Base-by-base conservation (phyloP, 2,797 vertebrate genomes). In the Coendou prehensilis region DNA sequence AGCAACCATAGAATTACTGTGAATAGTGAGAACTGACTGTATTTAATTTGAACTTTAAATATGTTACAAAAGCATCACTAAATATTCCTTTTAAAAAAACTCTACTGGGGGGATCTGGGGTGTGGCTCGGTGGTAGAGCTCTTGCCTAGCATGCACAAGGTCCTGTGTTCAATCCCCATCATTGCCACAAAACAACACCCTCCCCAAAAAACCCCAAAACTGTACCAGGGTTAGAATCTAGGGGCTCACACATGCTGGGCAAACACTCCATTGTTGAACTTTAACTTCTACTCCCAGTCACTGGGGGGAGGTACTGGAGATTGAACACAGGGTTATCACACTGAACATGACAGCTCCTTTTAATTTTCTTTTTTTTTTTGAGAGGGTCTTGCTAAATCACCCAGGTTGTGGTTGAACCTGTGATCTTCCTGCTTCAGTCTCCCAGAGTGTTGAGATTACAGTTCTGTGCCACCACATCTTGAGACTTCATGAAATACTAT, bases 1-100 rank as follows among this genome's bases (percentile, higher is more conserved):
- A 13, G 28, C 37, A 28, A 94, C 59, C 81, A 75, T 0, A 71
- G 76, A 94, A 89, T 41, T 71, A 89, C 54, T 3, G 10, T 59
- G 52, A 90, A 78, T 67, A 94, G 41, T 59, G 56, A 90, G 56
- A 96, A 84, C 1, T 73, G 50, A 79, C 30, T 67, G 0, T 26
- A 86, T 67, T 86, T 78, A 85, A 93, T 93, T 89, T 47, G 84
- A 84, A 93, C 23, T 50, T 93, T 91, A 88, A 73, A 37, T 28
- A 69, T 52, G 45, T 79, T 54, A 82, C 23, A 50, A 79, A 93
- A 87, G 54, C 69, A 90, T 47, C 26, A 93, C 33, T 82, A 67
- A 80, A 56, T 54, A 79, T 54, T 52, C 30, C 28, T 33, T 79
- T 79, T 54, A 33, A 33, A 50, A 50, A 52, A 78, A 79, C 28